Evolutionary conservation across 2,888 invertebrate genomes (phyloP).

Genomic region (Plemyria rubiginata): DNA sequence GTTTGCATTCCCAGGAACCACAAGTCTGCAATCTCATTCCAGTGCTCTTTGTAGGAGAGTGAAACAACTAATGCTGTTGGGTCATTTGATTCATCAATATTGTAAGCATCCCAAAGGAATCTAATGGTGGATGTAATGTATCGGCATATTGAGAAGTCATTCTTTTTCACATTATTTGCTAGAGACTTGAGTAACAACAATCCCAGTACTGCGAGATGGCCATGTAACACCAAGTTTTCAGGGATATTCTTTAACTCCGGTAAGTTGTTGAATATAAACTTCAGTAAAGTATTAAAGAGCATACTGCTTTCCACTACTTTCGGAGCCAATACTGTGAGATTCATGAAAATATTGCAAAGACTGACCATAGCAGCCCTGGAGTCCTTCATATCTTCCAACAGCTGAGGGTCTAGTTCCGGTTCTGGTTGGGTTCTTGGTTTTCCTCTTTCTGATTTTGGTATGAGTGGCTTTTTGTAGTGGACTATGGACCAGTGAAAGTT

Average conservation of each 20-base stretch:
- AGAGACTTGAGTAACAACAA: constrained; percentile 93
- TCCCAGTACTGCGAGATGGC: constrained; percentile 93
- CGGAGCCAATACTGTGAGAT: constrained; percentile 94
- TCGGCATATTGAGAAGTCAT: constrained; percentile 94
- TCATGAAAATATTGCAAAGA: constrained; percentile 96
- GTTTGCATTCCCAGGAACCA: constrained; percentile 98
- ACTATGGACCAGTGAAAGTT: constrained; percentile 95
- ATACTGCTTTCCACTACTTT: constrained; percentile 92
- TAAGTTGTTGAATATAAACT: constrained; percentile 93
- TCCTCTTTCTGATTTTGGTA: constrained; percentile 91
- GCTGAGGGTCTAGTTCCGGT: constrained; percentile 89
- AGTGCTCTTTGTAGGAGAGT: constrained; percentile 93
- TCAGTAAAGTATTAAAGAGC: constrained; percentile 91
- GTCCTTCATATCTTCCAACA: constrained; percentile 93
- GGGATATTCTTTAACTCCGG: constrained; percentile 93
- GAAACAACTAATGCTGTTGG: constrained; percentile 92
- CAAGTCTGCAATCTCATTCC: constrained; percentile 95
- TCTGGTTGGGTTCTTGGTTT: constrained; percentile 91
- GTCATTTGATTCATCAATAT: constrained; percentile 94
- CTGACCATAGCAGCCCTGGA: constrained; percentile 94
- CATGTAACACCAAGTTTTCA: constrained; percentile 93
- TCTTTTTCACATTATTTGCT: constrained; percentile 92
- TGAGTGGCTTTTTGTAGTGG: constrained; percentile 92
- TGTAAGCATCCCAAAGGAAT: constrained; percentile 97
- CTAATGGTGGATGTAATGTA: constrained; percentile 95